phyloP scores from a whole-genome alignment of 2,888 invertebrate species.

The Hydropsyche betteni region DNA sequence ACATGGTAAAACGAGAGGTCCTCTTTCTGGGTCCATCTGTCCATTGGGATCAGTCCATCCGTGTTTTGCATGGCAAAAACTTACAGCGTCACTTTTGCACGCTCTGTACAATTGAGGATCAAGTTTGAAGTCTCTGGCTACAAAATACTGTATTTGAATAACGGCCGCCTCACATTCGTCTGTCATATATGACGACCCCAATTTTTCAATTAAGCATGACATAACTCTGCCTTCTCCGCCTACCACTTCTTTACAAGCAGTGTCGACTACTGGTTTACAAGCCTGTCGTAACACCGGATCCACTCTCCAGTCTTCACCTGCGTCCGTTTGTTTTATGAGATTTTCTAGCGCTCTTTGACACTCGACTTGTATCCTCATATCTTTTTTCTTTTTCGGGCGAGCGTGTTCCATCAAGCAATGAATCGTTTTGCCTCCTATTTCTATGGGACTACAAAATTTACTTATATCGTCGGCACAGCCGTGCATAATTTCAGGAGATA shows the following conservation, averaged over 20 bases:
- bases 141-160: constrained; percentile 96
- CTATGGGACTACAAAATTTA: constrained; percentile 76
- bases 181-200: constrained; percentile 85
- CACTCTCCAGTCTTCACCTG: constrained; percentile 95
- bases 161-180: constrained; percentile 90
- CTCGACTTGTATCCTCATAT: constrained; percentile 71
- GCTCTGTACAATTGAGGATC: constrained; percentile 89
- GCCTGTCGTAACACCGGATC: constrained; percentile 89
- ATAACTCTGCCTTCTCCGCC: constrained; percentile 86
- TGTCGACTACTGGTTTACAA: constrained; percentile 85
- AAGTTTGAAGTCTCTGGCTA: constrained; percentile 92
- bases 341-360: constrained; percentile 84
- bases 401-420: constrained; percentile 95
- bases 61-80: constrained; percentile 80
- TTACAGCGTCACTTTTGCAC: constrained; percentile 87
- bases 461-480: constrained; percentile 87
- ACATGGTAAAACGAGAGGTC: constrained; percentile 89
- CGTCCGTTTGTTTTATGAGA: constrained; percentile 86
- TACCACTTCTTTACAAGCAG: constrained; percentile 75
- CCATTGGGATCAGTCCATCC: constrained; percentile 76
- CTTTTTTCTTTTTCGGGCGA: constrained; percentile 70
- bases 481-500: constrained; percentile 92
- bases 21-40: constrained; percentile 78
- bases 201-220: constrained; percentile 92
- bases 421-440: constrained; percentile 87